These are phyloP conservation scores for Tamias sibiricus DNA, from an alignment of 2,113 vertebrate species.

Conservation along the genomic window DNA sequence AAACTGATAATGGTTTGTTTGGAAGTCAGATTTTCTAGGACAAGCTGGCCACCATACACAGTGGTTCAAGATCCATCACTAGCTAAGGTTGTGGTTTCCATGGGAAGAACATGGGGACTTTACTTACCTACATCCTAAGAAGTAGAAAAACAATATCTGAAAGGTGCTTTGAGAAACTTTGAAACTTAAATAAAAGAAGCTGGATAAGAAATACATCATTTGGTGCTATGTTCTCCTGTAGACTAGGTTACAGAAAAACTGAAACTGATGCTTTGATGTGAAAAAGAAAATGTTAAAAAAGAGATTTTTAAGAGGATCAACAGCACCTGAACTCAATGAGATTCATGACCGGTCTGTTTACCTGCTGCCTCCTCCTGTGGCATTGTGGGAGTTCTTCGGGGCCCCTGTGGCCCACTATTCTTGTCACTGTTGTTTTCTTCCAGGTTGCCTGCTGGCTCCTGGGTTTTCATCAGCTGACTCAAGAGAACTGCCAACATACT, in stretches of 20 bases:
- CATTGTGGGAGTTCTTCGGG: constrained; percentile 85
- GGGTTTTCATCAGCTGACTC: constrained; percentile 96
- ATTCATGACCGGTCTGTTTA: constrained; percentile 85
- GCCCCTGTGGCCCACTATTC: constrained; percentile 90
- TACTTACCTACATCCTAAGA: constrained; percentile 80
- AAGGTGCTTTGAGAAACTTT: constrained; percentile 72
- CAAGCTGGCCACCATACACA: constrained; percentile 39
- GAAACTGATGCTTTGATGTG: constrained; percentile 76
- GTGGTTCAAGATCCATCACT: constrained; percentile 57
- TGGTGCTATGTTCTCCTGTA: constrained; percentile 77
- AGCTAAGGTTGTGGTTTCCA: constrained; percentile 59
- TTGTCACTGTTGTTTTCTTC: constrained; percentile 96
- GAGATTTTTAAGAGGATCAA: constrained; percentile 64
- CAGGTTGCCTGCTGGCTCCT: constrained; percentile 89
- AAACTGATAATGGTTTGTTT: constrained; percentile 63
- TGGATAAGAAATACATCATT: constrained; percentile 66
- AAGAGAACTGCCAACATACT: constrained; percentile 95
- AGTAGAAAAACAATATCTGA: constrained; percentile 65
- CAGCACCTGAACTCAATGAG: constrained; percentile 75
- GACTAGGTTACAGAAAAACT: constrained; percentile 78
- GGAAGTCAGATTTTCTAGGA: constrained; percentile 61
- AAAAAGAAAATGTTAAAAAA: constrained; percentile 81
- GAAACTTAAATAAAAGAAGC: constrained; percentile 69
- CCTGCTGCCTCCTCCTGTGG: constrained; percentile 88
- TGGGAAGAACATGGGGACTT: constrained; percentile 60